Evolutionary conservation across 2,888 invertebrate genomes (phyloP).

Genomic region (Lomographa bimaculata): DNA sequence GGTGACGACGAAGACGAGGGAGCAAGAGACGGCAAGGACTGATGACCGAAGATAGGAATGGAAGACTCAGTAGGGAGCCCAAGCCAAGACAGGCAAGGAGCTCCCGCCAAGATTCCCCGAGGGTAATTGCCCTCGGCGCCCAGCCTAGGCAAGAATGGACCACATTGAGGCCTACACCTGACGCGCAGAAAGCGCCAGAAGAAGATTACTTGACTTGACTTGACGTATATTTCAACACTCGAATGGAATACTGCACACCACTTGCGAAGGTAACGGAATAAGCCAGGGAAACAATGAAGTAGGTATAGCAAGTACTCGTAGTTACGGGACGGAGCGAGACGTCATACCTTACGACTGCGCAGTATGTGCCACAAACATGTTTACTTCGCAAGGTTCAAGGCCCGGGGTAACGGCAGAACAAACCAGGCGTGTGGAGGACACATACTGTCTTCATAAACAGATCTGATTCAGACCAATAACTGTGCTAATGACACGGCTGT

Average conservation of each 20-base stretch:
- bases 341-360: conserved; percentile 64
- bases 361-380: conserved; percentile 76
- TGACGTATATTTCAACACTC: too few relatives aligned
- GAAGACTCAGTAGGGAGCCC: too few relatives aligned
- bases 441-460: conserved; percentile 3
- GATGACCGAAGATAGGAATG: too few relatives aligned
- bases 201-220: too few relatives aligned
- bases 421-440: conserved; percentile 25
- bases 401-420: conserved; percentile 39
- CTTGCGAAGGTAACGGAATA: conserved; percentile 57
- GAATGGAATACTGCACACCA: conserved; percentile 31
- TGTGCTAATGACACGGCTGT: conserved; percentile 17
- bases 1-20: too few relatives aligned
- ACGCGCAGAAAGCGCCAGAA: too few relatives aligned
- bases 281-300: conserved; percentile 45
- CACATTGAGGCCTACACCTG: too few relatives aligned
- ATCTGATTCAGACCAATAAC: conserved; percentile 16
- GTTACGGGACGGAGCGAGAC: conserved; percentile 53
- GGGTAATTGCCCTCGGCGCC: too few relatives aligned
- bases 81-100: too few relatives aligned
- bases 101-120: too few relatives aligned
- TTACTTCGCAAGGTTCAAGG: conserved; percentile 80
- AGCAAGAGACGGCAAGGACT: too few relatives aligned
- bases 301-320: conserved; percentile 25
- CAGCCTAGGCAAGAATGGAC: too few relatives aligned